Base-by-base conservation (phyloP, 1,140 invertebrate genomes). In the Aphelenchoides avenae region DNA sequence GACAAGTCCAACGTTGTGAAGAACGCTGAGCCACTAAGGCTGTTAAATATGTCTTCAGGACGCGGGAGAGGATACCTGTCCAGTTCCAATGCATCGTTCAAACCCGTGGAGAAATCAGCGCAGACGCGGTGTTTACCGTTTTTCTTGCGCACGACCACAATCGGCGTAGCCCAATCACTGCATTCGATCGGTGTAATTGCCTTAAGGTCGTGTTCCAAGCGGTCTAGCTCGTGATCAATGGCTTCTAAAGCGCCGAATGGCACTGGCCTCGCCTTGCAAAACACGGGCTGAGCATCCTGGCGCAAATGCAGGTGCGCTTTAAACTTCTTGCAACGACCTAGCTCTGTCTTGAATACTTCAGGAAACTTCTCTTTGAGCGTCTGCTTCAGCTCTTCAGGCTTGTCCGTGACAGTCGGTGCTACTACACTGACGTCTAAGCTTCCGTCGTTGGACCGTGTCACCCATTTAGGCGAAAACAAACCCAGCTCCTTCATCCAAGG, bases 91-190 rank as follows among this genome's bases (percentile, higher is more conserved):
- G 50, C 39, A 29, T 41, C 43, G 39, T 73, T 73, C 6, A 75
- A 40, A n/a, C 66, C 66, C 6, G 66, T 68, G 1, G 48, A 48
- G 47, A 75, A 73, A 61, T 76, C 68, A 52, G 54, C 60, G 52
- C 77, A 80, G 1, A 80, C 34, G 18, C 78, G 47, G 1, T 77
- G 68, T 49, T 68, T 61, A 1, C 78, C 77, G 46, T 71, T 52
- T 6, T 71, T 47, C 62, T 80, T 81, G 39, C 69, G 68, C 3
- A 79, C 67, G 1, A 73, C 61, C 1, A 79, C 71, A 20, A 80
- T 49, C 7, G 80, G 78, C 18, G 78, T 71, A 11, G 76, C 78
- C 78, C 78, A 81, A 77, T 75, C 75, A 47, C 65, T 40, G 61
- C 59, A 37, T 18, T 67, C 42, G 11, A 80, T 59, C 27, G 52